These are phyloP conservation scores for Myripristis murdjan DNA, from an alignment of 2,797 vertebrate species.

Conservation along the genomic window DNA sequence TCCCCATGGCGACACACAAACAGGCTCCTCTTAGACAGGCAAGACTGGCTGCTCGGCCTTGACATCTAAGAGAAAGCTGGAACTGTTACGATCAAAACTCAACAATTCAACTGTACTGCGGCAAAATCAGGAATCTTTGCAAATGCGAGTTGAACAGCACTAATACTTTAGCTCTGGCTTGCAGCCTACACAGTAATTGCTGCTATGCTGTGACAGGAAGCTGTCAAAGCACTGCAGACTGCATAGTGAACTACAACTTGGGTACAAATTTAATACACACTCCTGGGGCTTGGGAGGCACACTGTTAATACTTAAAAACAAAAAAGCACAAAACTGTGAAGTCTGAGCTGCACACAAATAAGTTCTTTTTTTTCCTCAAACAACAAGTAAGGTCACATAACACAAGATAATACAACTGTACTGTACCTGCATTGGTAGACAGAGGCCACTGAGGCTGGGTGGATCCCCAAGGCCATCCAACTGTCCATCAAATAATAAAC, in stretches of 20 bases:
- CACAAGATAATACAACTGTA: not conserved
- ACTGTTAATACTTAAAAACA: not conserved
- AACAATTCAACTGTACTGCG: not conserved
- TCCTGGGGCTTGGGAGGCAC: not conserved
- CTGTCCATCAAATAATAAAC: slow-evolving; percentile 85
- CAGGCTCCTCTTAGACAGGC: slow-evolving; percentile 91
- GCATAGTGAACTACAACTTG: not conserved
- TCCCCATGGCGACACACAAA: slow-evolving; percentile 98
- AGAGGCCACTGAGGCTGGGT: slow-evolving; percentile 88
- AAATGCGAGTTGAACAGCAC: not conserved
- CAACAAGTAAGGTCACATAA: not conserved
- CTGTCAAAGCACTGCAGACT: not conserved
- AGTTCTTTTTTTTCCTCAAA: no score
- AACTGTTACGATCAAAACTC: not conserved
- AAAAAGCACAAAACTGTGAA: no score
- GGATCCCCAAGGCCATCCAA: slow-evolving; percentile 89
- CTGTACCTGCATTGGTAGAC: slow-evolving; percentile 93
- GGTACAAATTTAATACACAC: not conserved
- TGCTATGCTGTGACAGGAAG: not conserved
- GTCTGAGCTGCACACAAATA: no score
- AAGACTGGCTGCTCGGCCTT: slow-evolving; percentile 85
- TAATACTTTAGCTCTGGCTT: not conserved
- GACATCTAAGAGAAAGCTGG: slow-evolving; percentile 83
- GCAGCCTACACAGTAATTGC: not conserved
- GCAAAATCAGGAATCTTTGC: not conserved